Conservation (phyloP, 2,797 vertebrate genomes). For the Silurus aristotelis region DNA sequence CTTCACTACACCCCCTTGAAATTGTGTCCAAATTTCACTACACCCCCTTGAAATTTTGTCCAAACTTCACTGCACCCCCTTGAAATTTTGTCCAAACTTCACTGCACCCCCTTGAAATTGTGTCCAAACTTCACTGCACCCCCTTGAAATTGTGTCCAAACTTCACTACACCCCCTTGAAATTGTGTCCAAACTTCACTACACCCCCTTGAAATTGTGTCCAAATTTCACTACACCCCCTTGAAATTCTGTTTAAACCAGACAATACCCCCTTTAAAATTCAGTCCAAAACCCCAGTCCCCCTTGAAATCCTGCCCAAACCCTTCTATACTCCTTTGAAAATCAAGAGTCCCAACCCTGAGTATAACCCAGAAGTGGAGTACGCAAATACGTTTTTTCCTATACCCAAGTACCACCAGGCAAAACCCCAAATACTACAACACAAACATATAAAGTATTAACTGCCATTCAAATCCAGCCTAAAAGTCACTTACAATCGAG, state of each 20-base stretch:
- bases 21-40: neutral
- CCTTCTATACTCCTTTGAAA: no score
- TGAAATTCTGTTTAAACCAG: neutral
- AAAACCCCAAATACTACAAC: neutral
- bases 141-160: neutral
- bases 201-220: neutral
- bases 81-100: no score
- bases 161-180: no score
- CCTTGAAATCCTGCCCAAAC: no score
- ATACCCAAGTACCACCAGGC: neutral
- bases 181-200: neutral
- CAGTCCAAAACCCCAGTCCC: no score
- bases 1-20: neutral
- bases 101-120: neutral
- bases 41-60: neutral
- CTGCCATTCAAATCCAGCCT: neutral
- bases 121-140: neutral
- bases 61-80: neutral
- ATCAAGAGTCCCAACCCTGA: no score
- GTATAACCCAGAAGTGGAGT: no score
- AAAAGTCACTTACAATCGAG: neutral
- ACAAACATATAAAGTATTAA: neutral
- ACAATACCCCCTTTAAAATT: no score
- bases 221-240: no score
- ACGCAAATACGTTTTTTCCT: no score